phyloP scores from a whole-genome alignment of 2,888 invertebrate species.

The Meteorus cinctellus region DNA sequence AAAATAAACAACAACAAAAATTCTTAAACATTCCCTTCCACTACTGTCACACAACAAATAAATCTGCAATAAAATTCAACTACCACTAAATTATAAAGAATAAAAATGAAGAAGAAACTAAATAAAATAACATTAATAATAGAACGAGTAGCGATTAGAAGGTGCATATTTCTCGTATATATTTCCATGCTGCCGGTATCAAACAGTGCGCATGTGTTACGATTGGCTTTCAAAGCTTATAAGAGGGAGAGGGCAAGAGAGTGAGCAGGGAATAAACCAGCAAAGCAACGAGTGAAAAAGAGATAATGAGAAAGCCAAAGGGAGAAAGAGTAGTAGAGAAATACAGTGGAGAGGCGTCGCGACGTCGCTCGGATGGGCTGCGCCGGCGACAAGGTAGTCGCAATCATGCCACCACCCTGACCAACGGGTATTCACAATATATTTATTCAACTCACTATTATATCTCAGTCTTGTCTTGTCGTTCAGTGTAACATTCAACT shows the following conservation, averaged over 20 bases:
- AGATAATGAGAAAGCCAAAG: conserved; percentile 31
- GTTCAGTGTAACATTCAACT: no score
- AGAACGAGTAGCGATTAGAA: not conserved
- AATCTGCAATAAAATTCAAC: no score
- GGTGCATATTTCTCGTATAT: no score
- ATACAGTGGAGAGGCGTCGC: conserved; percentile 55
- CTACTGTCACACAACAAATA: no score
- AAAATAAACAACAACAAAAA: no score
- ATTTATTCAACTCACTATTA: not conserved
- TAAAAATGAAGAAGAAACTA: not conserved
- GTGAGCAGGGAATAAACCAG: not conserved
- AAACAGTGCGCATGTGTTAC: conserved; percentile 62
- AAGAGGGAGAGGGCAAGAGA: not conserved
- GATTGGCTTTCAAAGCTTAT: not conserved
- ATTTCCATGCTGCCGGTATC: conserved; percentile 1
- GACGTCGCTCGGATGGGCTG: conserved; percentile 64
- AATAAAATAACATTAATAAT: not conserved
- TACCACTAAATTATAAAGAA: no score
- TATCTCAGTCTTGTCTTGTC: no score
- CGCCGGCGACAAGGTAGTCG: conserved; percentile 66
- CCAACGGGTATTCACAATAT: conserved; percentile 59
- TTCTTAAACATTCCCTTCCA: no score
- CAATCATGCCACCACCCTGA: conserved; percentile 72
- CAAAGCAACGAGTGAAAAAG: not conserved
- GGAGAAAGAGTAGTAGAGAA: conserved; percentile 43